A percentile compares a stretch with the other conserved stretches of the same genome.
These are phyloP conservation scores for Acleris literana DNA, from an alignment of 2,888 invertebrate species.

Conservation along the genomic window DNA sequence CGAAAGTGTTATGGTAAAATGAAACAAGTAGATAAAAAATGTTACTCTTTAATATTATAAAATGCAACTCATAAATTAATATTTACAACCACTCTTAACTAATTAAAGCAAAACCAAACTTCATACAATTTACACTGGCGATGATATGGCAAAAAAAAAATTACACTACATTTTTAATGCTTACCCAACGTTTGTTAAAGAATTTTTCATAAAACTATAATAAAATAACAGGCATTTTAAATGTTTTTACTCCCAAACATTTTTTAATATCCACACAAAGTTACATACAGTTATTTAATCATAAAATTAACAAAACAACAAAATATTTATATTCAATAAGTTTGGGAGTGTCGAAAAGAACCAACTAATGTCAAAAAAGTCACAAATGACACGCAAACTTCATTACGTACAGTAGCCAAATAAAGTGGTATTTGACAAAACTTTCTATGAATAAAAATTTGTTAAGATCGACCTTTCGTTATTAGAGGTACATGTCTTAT, in stretches of 20 bases:
- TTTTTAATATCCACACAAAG: constrained; percentile 5
- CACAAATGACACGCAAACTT: too few species aligned
- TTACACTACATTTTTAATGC: constrained; percentile 56
- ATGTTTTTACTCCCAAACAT: constrained; percentile 34
- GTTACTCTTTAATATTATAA: constrained; percentile 73
- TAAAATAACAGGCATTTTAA: constrained; percentile 26
- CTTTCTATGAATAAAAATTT: too few species aligned
- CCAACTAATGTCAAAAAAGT: too few species aligned
- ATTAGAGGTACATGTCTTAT: too few species aligned
- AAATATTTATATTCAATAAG: too few species aligned
- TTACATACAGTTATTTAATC: not conserved
- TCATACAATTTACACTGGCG: constrained; percentile 59
- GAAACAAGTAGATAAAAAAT: constrained; percentile 44
- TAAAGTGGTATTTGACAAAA: too few species aligned
- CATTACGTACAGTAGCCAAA: too few species aligned
- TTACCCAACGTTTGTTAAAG: constrained; percentile 51
- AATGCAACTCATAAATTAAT: constrained; percentile 71
- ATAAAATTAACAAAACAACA: too few species aligned
- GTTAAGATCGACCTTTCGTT: too few species aligned
- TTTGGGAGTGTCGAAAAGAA: too few species aligned
- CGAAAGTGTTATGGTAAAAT: constrained; percentile 6
- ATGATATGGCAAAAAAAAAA: constrained; percentile 40
- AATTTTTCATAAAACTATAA: constrained; percentile 41
- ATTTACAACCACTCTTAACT: constrained; percentile 71
- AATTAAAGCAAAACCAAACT: constrained; percentile 80